Evolutionary conservation across 2,797 vertebrate species (phyloP).

Genomic region (Danio jaintianensis): DNA sequence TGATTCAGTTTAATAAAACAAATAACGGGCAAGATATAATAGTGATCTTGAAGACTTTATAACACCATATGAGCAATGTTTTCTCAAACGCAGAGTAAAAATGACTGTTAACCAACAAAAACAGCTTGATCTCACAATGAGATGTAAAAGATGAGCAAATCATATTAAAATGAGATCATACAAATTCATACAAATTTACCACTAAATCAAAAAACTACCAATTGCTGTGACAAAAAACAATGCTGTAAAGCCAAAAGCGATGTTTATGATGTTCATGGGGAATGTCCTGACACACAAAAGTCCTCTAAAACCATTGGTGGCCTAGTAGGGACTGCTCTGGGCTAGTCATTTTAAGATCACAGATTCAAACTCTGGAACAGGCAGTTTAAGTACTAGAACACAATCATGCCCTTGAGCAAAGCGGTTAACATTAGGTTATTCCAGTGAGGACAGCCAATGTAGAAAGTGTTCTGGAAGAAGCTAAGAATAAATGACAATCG

Average conservation of each 20-base stretch:
- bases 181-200: no score
- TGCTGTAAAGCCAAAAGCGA: background rate
- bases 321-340: background rate
- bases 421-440: background rate
- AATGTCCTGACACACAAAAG: background rate
- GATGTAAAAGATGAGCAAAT: no score
- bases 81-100: no score
- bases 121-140: no score
- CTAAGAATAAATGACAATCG: background rate
- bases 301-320: background rate
- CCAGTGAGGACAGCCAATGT: background rate
- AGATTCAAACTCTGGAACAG: constrained; percentile 6
- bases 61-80: no score
- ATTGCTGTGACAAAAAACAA: background rate
- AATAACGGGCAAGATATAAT: no score
- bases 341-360: constrained; percentile 11
- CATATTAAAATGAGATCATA: no score
- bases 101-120: no score
- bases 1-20: no score
- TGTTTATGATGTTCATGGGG: background rate
- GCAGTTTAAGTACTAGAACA: constrained; percentile 17
- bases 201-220: no score
- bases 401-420: constrained; percentile 17
- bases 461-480: constrained; percentile 5
- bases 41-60: no score